Base-by-base conservation (phyloP, 2,797 vertebrate species). In the Galago senegalensis region DNA sequence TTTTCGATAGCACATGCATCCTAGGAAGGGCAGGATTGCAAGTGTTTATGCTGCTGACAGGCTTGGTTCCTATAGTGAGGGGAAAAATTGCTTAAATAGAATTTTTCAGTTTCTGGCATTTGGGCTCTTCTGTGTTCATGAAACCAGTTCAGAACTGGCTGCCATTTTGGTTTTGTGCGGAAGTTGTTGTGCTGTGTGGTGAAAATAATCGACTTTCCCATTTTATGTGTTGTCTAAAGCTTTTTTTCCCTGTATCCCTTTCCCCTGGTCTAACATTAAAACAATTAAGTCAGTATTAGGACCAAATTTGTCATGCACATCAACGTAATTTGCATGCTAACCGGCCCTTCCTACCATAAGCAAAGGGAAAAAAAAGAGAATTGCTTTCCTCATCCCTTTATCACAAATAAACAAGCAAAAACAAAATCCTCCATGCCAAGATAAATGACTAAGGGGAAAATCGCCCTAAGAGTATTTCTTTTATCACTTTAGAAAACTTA, bases 1-100 rank as follows among this genome's bases (percentile, higher is more conserved):
- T 99, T 99, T 98, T 98, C 98, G 98, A 99, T 99, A 98, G 98
- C 99, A 98, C 98, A 98, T 98, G 99, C 98, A 99, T 99, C 98
- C 98, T 98, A 99, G 98, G 98, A 98, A 99, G 98, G 98, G 98
- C 98, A 98, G 98, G 98, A 98, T 98, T 98, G 98, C 98, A 98
- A 98, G 98, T 98, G 98, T 98, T 99, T 98, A 98, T 98, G 98
- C 98, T 96, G 97, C 98, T 98, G 98, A 98, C 98, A 98, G 97
- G 96, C 98, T 98, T 96, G 76, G 98, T 98, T 99, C 98, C 98
- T 98, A 98, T 92, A 97, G 98, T 98, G 98, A 98, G 95, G 95
- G 27, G 93, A 95, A 97, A 87, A 98, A 96, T 89, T 92, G 98
- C 98, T 98, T 98, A 98, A 98, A 98, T 97, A 96, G 98, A 98